Evolutionary conservation across 1,140 invertebrate genomes (phyloP).

Genomic region (Hypsibius dujardini): DNA sequence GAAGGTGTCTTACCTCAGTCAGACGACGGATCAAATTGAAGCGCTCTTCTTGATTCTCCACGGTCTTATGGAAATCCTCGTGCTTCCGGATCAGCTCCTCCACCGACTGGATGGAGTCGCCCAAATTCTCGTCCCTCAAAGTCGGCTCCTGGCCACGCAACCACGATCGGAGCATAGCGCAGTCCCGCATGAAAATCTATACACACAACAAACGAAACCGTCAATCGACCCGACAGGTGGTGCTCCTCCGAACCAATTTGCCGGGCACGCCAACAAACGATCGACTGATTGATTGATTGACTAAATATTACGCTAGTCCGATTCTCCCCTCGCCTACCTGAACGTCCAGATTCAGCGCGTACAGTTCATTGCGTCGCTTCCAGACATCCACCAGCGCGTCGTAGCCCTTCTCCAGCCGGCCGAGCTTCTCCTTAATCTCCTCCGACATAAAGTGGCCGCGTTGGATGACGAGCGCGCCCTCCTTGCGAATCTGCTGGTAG

Average conservation of each 20-base stretch:
- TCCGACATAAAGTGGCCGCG: constrained; percentile 71
- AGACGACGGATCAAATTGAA: constrained; percentile 22
- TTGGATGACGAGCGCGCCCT: constrained; percentile 32
- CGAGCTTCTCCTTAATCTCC: constrained; percentile 69
- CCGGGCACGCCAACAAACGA: too few relatives aligned
- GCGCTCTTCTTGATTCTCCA: constrained; percentile 29
- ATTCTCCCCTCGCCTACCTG: constrained; percentile 35
- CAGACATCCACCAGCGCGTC: constrained; percentile 51
- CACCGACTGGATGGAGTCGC: constrained; percentile 67
- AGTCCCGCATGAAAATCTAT: constrained; percentile 52
- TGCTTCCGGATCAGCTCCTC: constrained; percentile 72
- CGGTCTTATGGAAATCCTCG: constrained; percentile 65
- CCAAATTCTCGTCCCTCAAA: constrained; percentile 56
- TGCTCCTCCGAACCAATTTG: too few relatives aligned
- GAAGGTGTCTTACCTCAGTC: constrained; percentile 19
- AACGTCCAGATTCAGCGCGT: constrained; percentile 70
- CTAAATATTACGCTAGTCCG: too few relatives aligned
- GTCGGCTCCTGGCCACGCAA: constrained; percentile 36
- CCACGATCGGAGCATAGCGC: constrained; percentile 54
- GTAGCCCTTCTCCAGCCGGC: constrained; percentile 47
- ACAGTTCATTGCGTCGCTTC: constrained; percentile 50
- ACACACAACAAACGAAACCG: background rate
- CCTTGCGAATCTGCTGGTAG: constrained; percentile 48
- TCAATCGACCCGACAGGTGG: too few relatives aligned
- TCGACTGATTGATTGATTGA: too few relatives aligned